Evolutionary conservation across 2,888 invertebrate genomes (phyloP).

Genomic region (Calephelis perditalis): DNA sequence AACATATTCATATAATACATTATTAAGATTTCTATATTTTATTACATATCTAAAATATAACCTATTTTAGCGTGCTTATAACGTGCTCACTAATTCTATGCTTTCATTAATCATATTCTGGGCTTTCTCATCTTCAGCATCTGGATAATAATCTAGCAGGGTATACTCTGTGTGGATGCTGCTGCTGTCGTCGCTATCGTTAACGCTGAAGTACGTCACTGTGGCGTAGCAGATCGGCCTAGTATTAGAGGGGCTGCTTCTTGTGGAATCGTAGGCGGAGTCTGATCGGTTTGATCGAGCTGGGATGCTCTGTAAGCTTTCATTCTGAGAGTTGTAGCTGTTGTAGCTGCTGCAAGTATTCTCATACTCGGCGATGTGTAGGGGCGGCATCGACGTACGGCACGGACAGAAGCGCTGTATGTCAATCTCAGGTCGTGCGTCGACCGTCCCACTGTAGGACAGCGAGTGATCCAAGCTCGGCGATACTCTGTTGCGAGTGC

Average conservation of each 20-base stretch:
- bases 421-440: conserved; percentile 64
- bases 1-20: conserved; percentile 3
- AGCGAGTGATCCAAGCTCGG: conserved; percentile 57
- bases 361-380: conserved; percentile 46
- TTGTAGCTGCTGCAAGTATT: conserved; percentile 54
- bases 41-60: background rate
- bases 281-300: conserved; percentile 36
- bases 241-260: conserved; percentile 53
- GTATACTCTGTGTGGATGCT: conserved; percentile 69
- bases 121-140: conserved; percentile 50
- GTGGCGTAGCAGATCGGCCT: conserved; percentile 61
- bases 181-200: conserved; percentile 67
- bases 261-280: conserved; percentile 65
- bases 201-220: conserved; percentile 65
- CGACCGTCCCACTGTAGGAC: conserved; percentile 63
- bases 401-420: conserved; percentile 62
- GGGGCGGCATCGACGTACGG: conserved; percentile 51
- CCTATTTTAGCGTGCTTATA: conserved; percentile 42
- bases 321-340: conserved; percentile 56
- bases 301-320: conserved; percentile 43
- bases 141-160: conserved; percentile 53
- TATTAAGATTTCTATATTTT: background rate
- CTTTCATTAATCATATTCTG: conserved; percentile 70
- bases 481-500: conserved; percentile 56
- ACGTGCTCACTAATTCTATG: conserved; percentile 62